phyloP scores from a whole-genome alignment of 2,888 invertebrate genomes.

The Caenorhabditis sp. region DNA sequence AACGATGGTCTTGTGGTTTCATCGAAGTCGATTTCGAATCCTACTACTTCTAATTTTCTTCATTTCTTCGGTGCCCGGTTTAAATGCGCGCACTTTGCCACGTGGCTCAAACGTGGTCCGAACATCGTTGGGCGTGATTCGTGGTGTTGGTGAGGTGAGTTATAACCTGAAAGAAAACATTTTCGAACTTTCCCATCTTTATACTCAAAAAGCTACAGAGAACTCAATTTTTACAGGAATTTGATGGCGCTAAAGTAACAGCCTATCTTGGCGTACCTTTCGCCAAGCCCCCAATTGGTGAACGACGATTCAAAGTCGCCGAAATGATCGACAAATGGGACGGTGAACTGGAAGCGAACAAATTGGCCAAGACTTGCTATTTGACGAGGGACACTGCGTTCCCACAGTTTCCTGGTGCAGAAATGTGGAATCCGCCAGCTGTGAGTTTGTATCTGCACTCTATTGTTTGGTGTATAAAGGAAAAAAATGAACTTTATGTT shows the following conservation, averaged over 20 bases:
- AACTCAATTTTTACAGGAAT: conserved; percentile 36
- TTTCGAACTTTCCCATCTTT: neutral
- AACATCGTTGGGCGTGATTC: conserved; percentile 49
- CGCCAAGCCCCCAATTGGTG: conserved; percentile 62
- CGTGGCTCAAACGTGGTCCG: conserved; percentile 34
- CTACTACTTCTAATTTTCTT: too few species aligned
- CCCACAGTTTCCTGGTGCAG: conserved; percentile 77
- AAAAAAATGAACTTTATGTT: too few species aligned
- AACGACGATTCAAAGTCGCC: conserved; percentile 58
- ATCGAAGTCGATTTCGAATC: neutral
- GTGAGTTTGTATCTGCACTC: conserved; percentile 72
- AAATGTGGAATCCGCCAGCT: conserved; percentile 96
- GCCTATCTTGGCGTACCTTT: conserved; percentile 70
- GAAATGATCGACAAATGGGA: conserved; percentile 59
- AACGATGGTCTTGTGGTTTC: neutral
- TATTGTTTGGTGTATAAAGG: too few species aligned
- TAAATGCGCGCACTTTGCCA: neutral
- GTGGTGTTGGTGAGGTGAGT: conserved; percentile 48
- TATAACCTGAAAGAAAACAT: neutral
- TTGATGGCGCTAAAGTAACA: conserved; percentile 44
- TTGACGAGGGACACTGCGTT: conserved; percentile 65
- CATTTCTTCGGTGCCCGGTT: too few species aligned
- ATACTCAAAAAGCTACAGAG: too few species aligned
- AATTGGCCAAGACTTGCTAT: conserved; percentile 60
- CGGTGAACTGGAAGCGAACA: conserved; percentile 62